Conservation (phyloP, 2,888 invertebrate genomes). For the Morpho helenor region DNA sequence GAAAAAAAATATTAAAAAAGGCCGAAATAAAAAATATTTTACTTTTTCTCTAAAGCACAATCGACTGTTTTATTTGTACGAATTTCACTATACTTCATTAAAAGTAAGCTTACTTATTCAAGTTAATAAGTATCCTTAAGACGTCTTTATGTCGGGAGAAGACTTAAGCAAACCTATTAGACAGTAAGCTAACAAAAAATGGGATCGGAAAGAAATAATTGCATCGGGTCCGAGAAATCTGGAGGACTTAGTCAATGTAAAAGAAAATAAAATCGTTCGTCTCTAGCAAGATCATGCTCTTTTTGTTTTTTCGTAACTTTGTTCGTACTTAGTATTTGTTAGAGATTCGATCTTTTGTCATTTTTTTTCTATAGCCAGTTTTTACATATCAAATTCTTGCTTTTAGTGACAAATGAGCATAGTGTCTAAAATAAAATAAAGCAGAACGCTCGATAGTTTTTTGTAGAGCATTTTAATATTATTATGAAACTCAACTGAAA, state of each 20-base stretch:
- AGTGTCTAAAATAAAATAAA: too few species aligned
- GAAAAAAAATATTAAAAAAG: too few species aligned
- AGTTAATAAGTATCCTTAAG: conserved; percentile 68
- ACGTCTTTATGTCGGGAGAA: conserved; percentile 63
- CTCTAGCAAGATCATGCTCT: conserved; percentile 18
- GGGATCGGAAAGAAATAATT: conserved; percentile 49
- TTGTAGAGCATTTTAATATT: too few species aligned
- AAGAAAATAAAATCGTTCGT: conserved; percentile 25
- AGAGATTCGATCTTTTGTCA: background rate
- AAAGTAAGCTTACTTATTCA: conserved; percentile 55
- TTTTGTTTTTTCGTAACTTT: conserved; percentile 12
- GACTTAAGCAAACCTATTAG: conserved; percentile 50
- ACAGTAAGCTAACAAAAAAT: conserved; percentile 53
- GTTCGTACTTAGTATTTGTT: background rate
- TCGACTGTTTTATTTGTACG: background rate
- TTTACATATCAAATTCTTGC: too few species aligned
- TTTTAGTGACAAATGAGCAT: too few species aligned
- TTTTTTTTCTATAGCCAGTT: too few species aligned
- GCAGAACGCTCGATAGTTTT: too few species aligned
- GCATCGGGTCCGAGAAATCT: conserved; percentile 30
- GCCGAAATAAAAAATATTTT: too few species aligned
- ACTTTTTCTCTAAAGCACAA: too few species aligned
- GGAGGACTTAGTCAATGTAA: conserved; percentile 24
- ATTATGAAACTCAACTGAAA: too few species aligned
- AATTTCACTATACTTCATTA: conserved; percentile 34